These are phyloP conservation scores for Tenthredo distinguenda DNA, from an alignment of 2,888 invertebrate genomes.

Conservation along the genomic window DNA sequence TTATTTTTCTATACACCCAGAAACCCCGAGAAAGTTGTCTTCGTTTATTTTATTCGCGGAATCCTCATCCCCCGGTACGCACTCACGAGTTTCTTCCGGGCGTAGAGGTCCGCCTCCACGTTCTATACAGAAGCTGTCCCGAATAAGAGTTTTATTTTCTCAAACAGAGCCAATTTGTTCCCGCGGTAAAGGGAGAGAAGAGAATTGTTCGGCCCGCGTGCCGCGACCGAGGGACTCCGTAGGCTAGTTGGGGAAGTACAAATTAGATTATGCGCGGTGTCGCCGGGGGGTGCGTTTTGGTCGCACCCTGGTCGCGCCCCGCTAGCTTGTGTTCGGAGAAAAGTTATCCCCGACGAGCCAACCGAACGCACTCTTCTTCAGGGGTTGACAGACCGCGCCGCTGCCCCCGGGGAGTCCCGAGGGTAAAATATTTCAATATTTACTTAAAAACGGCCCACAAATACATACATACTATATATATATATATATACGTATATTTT, in stretches of 20 bases:
- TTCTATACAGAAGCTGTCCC: conserved; percentile 42
- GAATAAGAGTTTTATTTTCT: conserved; percentile 67
- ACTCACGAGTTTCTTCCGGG: conserved; percentile 48
- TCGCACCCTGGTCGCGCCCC: conserved; percentile 71
- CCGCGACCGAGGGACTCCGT: conserved; percentile 16
- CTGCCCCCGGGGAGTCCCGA: conserved; percentile 57
- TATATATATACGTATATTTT: not conserved
- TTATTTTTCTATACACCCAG: not conserved
- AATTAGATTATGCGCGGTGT: conserved; percentile 55
- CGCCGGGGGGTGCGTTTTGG: conserved; percentile 60
- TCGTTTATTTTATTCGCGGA: not conserved
- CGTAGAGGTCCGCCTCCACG: not conserved
- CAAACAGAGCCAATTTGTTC: conserved; percentile 71
- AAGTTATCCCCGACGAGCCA: conserved; percentile 67
- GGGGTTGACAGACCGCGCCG: conserved; percentile 53
- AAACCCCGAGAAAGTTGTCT: not conserved
- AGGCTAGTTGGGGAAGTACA: conserved; percentile 51
- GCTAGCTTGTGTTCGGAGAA: conserved; percentile 68
- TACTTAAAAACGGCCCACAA: conserved; percentile 64
- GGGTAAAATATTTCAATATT: conserved; percentile 73
- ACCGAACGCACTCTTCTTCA: conserved; percentile 55
- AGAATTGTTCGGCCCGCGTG: conserved; percentile 45
- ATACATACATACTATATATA: not conserved
- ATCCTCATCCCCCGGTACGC: conserved; percentile 13
- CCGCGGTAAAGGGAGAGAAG: not conserved